A percentile compares a stretch with the other conserved stretches of the same genome.
Conservation (phyloP, 1,140 invertebrate genomes). For the Listronotus bonariensis region DNA sequence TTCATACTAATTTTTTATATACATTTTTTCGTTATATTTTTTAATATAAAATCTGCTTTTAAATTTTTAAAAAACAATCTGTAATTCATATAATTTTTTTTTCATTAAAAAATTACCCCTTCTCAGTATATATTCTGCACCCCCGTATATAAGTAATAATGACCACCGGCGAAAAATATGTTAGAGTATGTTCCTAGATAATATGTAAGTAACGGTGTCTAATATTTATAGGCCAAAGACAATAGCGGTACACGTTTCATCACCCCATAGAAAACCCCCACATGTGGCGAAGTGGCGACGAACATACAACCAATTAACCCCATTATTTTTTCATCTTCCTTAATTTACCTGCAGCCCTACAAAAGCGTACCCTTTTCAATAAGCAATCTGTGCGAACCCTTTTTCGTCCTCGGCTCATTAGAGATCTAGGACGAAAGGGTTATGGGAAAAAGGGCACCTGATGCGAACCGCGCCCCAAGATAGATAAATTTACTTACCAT, state of each 20-base stretch:
- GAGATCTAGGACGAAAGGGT: conserved; percentile 37
- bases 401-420: conserved; percentile 30
- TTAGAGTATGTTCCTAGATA: neutral
- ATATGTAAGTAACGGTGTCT: conserved; percentile 9
- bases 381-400: conserved; percentile 39
- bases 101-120: too few species aligned
- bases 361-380: conserved; percentile 30
- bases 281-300: conserved; percentile 14
- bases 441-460: conserved; percentile 39
- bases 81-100: too few species aligned
- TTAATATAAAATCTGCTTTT: too few species aligned
- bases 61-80: too few species aligned
- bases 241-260: conserved; percentile 18
- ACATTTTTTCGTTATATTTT: too few species aligned
- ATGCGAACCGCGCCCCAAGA: conserved; percentile 24
- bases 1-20: too few species aligned
- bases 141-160: too few species aligned
- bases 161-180: conserved; percentile 16
- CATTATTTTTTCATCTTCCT: conserved; percentile 37
- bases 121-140: too few species aligned
- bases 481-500: conserved; percentile 23
- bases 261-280: conserved; percentile 10
- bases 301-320: conserved; percentile 34
- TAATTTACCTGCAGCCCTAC: conserved; percentile 34
- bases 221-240: conserved; percentile 17